Evolutionary conservation across 1,140 invertebrate genomes (phyloP).

Genomic region (Drosophila sturtevanti): DNA sequence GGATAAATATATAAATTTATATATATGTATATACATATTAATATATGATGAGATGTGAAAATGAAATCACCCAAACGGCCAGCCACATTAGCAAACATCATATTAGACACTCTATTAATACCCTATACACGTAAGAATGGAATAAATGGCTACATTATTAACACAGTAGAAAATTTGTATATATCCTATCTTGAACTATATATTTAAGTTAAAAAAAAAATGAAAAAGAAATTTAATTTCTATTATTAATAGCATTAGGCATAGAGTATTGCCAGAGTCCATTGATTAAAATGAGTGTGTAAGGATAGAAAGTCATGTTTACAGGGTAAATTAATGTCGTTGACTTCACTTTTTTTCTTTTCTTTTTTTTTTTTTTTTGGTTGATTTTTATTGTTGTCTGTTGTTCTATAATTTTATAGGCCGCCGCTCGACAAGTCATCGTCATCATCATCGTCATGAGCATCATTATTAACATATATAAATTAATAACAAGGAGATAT

Average conservation of each 20-base stretch:
- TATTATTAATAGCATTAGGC: too few species aligned
- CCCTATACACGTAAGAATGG: background rate
- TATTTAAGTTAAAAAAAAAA: too few species aligned
- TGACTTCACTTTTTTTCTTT: background rate
- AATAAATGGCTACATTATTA: background rate
- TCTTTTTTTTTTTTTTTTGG: too few species aligned
- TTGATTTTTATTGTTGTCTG: background rate
- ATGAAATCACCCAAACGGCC: conserved; percentile 54
- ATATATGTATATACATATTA: background rate
- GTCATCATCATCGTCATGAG: conserved; percentile 1
- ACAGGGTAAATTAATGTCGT: background rate
- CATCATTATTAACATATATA: conserved; percentile 15
- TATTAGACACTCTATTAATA: conserved; percentile 15
- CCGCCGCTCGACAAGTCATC: background rate
- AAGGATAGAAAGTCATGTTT: background rate
- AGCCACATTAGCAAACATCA: background rate
- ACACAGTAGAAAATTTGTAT: too few species aligned
- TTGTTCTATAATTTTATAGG: conserved; percentile 7
- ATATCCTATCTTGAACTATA: too few species aligned
- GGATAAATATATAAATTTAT: background rate
- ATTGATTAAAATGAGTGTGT: too few species aligned
- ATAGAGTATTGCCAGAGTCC: too few species aligned
- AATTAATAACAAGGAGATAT: conserved; percentile 62
- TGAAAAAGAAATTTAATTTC: too few species aligned
- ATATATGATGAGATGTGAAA: background rate